phyloP scores from a whole-genome alignment of 2,113 vertebrate genomes.

The Felis catus region F.catus_Fca126_mat1.0 CM031411.1:117023001-117023500 shows the following conservation, averaged over 20 bases:
- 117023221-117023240: not conserved
- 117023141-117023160: not conserved
- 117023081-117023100: not conserved
- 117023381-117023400: not conserved
- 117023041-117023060: not conserved
- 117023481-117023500: not conserved
- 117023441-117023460: not conserved
- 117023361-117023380: not conserved
- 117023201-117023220: not conserved
- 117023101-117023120: not conserved
- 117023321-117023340: not conserved
- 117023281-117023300: not conserved
- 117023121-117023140: not conserved
- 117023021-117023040: not conserved
- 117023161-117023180: not conserved
- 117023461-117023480: not conserved
- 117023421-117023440: fast-evolving
- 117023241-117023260: not conserved
- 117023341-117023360: not conserved
- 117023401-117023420: not conserved
- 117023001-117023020: not conserved
- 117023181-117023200: not conserved
- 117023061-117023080: not conserved
- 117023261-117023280: not conserved
- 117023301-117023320: not conserved